phyloP scores from a whole-genome alignment of 2,797 vertebrate genomes.

The Podarcis lilfordi region DNA sequence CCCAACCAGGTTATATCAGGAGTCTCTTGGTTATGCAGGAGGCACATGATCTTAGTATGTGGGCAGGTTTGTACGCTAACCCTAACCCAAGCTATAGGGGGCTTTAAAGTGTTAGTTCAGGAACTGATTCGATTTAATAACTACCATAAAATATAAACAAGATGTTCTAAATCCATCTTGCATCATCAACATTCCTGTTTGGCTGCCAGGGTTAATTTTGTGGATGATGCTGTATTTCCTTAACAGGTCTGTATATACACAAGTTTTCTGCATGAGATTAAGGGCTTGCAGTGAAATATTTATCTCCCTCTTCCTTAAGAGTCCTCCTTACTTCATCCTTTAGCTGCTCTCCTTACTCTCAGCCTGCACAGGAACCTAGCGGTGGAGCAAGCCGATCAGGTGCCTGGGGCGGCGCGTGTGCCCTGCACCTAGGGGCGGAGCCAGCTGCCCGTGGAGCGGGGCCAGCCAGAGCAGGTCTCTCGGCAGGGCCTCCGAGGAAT shows the following conservation, averaged over 20 bases:
- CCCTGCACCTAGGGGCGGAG: too few relatives aligned
- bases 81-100: background rate
- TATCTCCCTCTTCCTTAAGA: background rate
- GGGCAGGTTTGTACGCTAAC: background rate
- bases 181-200: background rate
- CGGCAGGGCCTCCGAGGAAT: too few relatives aligned
- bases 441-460: too few relatives aligned
- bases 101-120: background rate
- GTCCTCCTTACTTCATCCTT: background rate
- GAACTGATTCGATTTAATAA: slow-evolving; percentile 12
- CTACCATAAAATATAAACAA: too few relatives aligned
- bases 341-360: too few relatives aligned
- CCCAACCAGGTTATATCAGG: background rate
- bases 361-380: too few relatives aligned
- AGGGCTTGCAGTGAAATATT: background rate
- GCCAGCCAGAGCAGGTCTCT: too few relatives aligned
- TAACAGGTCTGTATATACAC: too few relatives aligned
- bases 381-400: too few relatives aligned
- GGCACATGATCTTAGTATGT: background rate
- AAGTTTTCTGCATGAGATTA: background rate
- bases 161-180: background rate
- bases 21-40: background rate
- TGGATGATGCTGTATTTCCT: background rate
- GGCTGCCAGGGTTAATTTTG: background rate
- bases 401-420: too few relatives aligned